Conservation (phyloP, 2,797 vertebrate species). For the Hipposideros larvatus region DNA sequence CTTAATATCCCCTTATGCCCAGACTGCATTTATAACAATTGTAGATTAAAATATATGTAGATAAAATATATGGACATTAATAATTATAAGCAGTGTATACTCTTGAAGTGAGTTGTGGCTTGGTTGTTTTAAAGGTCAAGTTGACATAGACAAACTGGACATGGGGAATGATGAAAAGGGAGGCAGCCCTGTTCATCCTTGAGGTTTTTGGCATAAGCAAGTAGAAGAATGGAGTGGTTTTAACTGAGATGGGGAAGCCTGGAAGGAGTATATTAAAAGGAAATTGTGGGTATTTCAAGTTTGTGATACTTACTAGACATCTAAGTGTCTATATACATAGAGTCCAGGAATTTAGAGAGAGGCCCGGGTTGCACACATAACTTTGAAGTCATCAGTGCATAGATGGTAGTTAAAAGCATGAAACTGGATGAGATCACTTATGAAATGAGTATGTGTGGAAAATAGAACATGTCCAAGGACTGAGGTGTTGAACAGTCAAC, state of each 20-base stretch:
- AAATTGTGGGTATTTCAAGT: neutral
- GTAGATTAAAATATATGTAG: neutral
- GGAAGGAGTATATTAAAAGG: neutral
- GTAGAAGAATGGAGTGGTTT: neutral
- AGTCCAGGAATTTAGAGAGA: neutral
- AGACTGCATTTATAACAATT: neutral
- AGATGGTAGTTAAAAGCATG: neutral
- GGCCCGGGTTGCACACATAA: neutral
- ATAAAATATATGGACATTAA: neutral
- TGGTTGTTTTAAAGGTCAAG: conserved; percentile 26
- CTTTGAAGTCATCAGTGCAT: neutral
- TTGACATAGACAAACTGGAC: neutral
- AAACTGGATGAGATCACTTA: neutral
- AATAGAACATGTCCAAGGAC: neutral
- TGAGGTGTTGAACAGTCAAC: neutral
- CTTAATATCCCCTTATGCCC: neutral
- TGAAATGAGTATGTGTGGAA: neutral
- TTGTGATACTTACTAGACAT: neutral
- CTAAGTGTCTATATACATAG: neutral
- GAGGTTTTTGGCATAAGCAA: neutral
- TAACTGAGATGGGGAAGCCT: neutral
- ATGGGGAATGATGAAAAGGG: neutral
- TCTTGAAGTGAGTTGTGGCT: neutral
- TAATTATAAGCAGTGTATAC: neutral
- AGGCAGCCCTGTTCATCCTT: neutral